Percentiles rank a stretch among this genome's conserved stretches.
phyloP scores from a whole-genome alignment of 2,797 vertebrate genomes.

The Sebastes vulpes region DNA sequence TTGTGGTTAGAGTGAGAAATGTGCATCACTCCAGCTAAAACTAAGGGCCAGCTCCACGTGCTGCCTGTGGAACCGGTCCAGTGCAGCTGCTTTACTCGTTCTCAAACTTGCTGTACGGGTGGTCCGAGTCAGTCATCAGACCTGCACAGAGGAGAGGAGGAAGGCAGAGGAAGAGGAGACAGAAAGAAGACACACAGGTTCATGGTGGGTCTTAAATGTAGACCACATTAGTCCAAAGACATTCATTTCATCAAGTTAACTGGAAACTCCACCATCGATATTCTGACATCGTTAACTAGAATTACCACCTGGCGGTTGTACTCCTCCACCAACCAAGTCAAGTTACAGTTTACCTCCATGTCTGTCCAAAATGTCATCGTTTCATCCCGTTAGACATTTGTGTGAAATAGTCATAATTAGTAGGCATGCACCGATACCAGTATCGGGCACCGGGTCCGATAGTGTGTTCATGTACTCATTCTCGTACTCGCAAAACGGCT shows the following conservation, averaged over 20 bases:
- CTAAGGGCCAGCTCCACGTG: background rate
- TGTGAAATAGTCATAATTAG: too few species aligned
- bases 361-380: background rate
- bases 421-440: too few species aligned
- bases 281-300: background rate
- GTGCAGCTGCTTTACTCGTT: conserved; percentile 84
- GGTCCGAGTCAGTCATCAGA: conserved; percentile 90
- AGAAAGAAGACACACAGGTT: conserved; percentile 2
- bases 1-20: background rate
- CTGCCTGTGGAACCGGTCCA: background rate
- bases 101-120: conserved; percentile 92
- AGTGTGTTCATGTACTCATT: too few species aligned
- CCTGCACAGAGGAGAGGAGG: conserved; percentile 77
- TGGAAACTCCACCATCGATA: background rate
- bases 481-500: too few species aligned
- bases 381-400: background rate
- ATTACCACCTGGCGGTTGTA: background rate
- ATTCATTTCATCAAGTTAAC: background rate
- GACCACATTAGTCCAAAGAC: background rate
- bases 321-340: background rate
- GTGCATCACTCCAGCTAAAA: conserved; percentile 9
- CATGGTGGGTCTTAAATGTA: background rate
- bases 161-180: conserved; percentile 6
- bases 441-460: too few species aligned
- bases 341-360: background rate